These are phyloP conservation scores for Pachypeltis micranthus DNA, from an alignment of 1,140 invertebrate genomes.

Conservation along the genomic window DNA sequence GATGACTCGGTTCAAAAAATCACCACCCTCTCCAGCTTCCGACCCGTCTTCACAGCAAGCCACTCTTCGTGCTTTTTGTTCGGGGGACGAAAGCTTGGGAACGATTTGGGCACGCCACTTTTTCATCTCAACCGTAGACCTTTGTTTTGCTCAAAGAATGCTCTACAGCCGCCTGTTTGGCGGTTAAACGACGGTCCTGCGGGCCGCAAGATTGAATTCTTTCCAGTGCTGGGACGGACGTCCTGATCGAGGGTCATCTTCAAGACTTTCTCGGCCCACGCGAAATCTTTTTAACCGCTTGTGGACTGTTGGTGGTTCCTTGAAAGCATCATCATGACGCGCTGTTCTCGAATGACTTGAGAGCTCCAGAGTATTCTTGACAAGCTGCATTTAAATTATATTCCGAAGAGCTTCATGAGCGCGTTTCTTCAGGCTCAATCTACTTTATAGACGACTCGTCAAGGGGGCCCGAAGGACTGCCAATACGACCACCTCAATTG, in stretches of 20 bases:
- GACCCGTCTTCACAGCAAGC: conserved; percentile 17
- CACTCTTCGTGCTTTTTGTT: conserved; percentile 18
- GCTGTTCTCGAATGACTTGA: not conserved
- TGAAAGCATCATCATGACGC: conserved; percentile 18
- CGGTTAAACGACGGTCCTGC: conserved; percentile 23
- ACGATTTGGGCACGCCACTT: conserved; percentile 18
- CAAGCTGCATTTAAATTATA: too few species aligned
- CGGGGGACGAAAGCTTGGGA: conserved; percentile 7
- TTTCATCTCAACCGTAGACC: conserved; percentile 21
- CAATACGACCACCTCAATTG: too few species aligned
- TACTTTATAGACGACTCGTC: too few species aligned
- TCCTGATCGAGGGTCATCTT: conserved; percentile 21
- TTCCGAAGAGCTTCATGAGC: too few species aligned
- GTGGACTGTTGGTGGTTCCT: conserved; percentile 21
- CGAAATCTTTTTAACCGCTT: conserved; percentile 19
- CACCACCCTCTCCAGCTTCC: not conserved
- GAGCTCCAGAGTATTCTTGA: too few species aligned
- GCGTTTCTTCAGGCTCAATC: too few species aligned
- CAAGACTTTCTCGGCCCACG: conserved; percentile 19
- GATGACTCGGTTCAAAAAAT: conserved; percentile 19
- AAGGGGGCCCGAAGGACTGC: too few species aligned
- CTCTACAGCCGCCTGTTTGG: conserved; percentile 22
- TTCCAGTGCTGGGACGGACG: conserved; percentile 28
- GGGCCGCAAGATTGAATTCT: conserved; percentile 26
- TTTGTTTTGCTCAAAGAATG: conserved; percentile 14